Evolutionary conservation across 2,113 vertebrate genomes (phyloP).

Genomic region (Calyptomena viridis): DNA sequence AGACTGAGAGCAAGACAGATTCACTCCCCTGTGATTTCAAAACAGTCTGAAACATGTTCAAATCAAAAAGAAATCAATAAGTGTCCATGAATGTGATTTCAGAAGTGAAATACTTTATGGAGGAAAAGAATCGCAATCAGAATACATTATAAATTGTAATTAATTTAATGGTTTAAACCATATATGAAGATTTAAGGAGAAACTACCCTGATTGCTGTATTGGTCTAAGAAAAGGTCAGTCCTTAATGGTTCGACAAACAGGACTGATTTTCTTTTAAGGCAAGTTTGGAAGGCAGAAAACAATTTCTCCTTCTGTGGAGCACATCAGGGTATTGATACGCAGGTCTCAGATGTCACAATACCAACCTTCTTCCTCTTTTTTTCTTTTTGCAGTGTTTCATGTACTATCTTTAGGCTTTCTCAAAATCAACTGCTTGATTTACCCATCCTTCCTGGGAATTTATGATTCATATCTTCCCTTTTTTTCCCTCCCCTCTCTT

Average conservation of each 20-base stretch:
- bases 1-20: neutral
- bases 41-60: neutral
- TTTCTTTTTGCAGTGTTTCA: neutral
- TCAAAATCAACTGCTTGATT: conserved; percentile 68
- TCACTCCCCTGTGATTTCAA: neutral
- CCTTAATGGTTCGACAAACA: neutral
- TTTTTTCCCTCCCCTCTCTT: neutral
- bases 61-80: neutral
- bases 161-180: neutral
- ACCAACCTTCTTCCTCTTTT: neutral
- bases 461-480: conserved; percentile 69
- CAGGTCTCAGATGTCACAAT: neutral
- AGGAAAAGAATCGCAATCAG: neutral
- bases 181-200: neutral
- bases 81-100: neutral
- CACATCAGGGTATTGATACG: neutral
- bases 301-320: neutral
- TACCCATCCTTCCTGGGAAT: conserved; percentile 63
- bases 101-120: neutral
- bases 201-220: neutral
- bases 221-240: neutral
- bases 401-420: conserved; percentile 46
- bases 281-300: neutral
- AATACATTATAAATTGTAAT: neutral
- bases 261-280: neutral